A percentile compares a stretch with the other conserved stretches of the same genome.
Evolutionary conservation across 1,140 invertebrate species (phyloP).

Genomic region (Diorhabda carinulata): DNA sequence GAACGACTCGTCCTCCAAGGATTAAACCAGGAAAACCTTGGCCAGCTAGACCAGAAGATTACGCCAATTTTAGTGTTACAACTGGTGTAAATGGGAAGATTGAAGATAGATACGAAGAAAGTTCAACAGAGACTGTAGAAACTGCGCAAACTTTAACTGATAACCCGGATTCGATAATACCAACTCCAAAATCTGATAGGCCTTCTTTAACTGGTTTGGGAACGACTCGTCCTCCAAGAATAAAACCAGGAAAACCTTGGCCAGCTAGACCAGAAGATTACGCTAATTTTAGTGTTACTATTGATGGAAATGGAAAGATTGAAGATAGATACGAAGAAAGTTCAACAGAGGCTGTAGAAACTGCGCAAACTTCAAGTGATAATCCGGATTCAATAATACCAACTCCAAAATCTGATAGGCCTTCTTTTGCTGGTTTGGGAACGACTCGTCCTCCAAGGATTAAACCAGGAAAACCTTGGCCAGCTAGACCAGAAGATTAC

Average conservation of each 20-base stretch:
- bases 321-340: not conserved
- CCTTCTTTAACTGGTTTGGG: constrained; percentile 17
- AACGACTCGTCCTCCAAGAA: not conserved
- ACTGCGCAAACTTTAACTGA: too few relatives aligned
- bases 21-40: constrained; percentile 16
- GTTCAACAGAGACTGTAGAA: too few relatives aligned
- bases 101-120: too few relatives aligned
- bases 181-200: not conserved
- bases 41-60: constrained; percentile 16
- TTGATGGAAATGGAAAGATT: not conserved
- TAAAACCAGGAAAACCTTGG: constrained; percentile 19
- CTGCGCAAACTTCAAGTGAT: not conserved
- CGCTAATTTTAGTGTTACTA: not conserved
- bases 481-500: constrained; percentile 17
- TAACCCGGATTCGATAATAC: too few relatives aligned
- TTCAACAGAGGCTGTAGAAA: not conserved
- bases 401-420: not conserved
- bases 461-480: constrained; percentile 18
- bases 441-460: not conserved
- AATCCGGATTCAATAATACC: not conserved
- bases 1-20: not conserved
- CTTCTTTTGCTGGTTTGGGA: not conserved
- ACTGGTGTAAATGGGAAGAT: too few relatives aligned
- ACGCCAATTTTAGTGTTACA: not conserved
- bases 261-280: constrained; percentile 18